phyloP scores from a whole-genome alignment of 2,888 invertebrate genomes.

The Leptinotarsa haldemani region DNA sequence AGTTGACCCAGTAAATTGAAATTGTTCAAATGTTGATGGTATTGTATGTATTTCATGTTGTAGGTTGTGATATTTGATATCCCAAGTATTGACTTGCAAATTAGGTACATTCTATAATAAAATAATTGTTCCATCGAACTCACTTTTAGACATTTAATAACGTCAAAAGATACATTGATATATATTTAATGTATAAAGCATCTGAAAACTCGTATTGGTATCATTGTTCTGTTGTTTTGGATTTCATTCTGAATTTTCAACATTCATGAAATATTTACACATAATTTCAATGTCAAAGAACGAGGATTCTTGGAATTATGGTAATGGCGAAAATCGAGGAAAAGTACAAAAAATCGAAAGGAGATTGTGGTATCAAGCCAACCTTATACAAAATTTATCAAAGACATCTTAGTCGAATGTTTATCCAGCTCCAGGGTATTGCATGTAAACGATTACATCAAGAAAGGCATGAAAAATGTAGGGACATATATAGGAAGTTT shows the following conservation, averaged over 20 bases:
- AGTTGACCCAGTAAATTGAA: too few relatives aligned
- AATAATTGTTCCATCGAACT: too few relatives aligned
- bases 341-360: constrained; percentile 37
- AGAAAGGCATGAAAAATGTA: constrained; percentile 25
- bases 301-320: constrained; percentile 36
- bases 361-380: constrained; percentile 37
- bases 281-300: constrained; percentile 45
- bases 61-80: background rate
- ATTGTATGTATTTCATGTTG: too few relatives aligned
- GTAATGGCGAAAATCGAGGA: constrained; percentile 39
- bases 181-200: too few relatives aligned
- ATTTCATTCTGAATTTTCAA: constrained; percentile 20
- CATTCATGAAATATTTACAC: constrained; percentile 36
- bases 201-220: background rate
- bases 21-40: too few relatives aligned
- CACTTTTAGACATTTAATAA: too few relatives aligned
- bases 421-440: constrained; percentile 36
- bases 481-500: constrained; percentile 6
- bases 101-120: background rate
- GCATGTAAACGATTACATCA: constrained; percentile 40
- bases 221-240: constrained; percentile 24
- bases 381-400: constrained; percentile 44
- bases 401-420: constrained; percentile 41
- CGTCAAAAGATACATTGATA: too few relatives aligned
- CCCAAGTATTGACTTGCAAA: background rate